Evolutionary conservation across 2,113 vertebrate genomes (phyloP), one percentile per base, ranked within the genome.

Genomic region (Daphoenositta chrysoptera): DNA sequence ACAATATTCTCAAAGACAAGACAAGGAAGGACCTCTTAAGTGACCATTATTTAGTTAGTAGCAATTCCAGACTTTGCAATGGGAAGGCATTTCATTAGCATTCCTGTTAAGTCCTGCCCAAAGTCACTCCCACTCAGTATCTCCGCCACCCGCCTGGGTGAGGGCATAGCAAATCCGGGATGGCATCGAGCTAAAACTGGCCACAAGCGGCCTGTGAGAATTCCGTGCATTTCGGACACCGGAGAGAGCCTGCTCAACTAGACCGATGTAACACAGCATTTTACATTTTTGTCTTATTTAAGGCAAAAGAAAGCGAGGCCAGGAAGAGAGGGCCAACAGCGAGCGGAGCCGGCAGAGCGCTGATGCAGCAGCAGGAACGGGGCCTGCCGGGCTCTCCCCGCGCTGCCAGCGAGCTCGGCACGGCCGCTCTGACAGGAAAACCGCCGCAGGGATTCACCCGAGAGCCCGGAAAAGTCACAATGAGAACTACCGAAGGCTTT

Each of bases 241-340:
- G 26, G 1, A 28, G 22, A 30, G n/a, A 44, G 19, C 17, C 76
- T 30, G 8, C 40, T 14, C 66, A 28, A 2, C 17, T 2, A 4
- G 2, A 24, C 11, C 8, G 9, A 3, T 0, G 7, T 8, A 20
- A 56, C 9, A 1, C 9, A 5, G 0, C 1, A 11, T 5, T 51
- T 5, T 12, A 11, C 3, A 0, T 4, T 40, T 73, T n/a, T 22
- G 3, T 7, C 21, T 13, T 18, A 12, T 51, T 69, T 18, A 35
- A 28, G 6, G 60, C 9, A 19, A 19, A 16, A 37, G 21, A 18
- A 54, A 12, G 4, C 0, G 64, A 33, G 2, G 3, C 10, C 6
- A 3, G 27, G 7, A 21, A 5, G 0, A 1, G 51, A 9, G 21
- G 3, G 4, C n/a, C n/a, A n/a, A n/a, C n/a, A n/a, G n/a, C 3